Evolutionary conservation across 2,113 vertebrate species (phyloP).

Genomic region (Crotalus viridis): DNA sequence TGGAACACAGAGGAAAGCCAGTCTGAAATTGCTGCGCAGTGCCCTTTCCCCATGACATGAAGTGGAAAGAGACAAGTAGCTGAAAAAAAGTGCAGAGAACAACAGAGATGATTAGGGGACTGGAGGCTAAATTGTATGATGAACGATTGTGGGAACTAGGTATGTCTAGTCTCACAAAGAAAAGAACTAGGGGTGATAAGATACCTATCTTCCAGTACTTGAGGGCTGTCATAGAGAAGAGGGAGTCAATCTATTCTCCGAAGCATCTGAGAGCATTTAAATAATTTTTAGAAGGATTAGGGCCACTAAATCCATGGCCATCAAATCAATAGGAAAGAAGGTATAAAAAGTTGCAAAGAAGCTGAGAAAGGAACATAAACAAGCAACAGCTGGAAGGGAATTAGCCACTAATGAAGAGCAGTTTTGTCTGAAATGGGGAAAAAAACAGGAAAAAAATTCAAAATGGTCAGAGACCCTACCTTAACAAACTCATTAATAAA

Average conservation of each 20-base stretch:
- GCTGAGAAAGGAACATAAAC: background rate
- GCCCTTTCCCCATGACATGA: slow-evolving; percentile 22
- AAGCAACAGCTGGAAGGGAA: background rate
- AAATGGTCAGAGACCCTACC: background rate
- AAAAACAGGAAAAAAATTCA: background rate
- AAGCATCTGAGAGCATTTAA: background rate
- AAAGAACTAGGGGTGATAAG: background rate
- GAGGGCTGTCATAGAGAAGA: background rate
- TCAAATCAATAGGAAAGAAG: background rate
- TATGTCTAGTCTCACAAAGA: background rate
- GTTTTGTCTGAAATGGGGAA: background rate
- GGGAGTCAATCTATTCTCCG: too few relatives aligned
- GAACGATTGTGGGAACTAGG: background rate
- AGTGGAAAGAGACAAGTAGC: slow-evolving; percentile 28
- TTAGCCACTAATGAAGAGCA: background rate
- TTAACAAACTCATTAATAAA: background rate
- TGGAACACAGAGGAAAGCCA: background rate
- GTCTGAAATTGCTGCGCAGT: slow-evolving; percentile 22
- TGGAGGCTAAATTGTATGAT: background rate
- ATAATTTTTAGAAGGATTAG: background rate
- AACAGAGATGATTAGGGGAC: background rate
- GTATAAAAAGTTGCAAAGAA: background rate
- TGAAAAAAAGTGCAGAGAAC: slow-evolving; percentile 26
- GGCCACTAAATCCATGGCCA: background rate
- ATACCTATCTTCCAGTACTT: background rate